A percentile compares a stretch with the other conserved stretches of the same genome.
Evolutionary conservation across 2,888 invertebrate genomes (phyloP).

Genomic region (Geotrupes spiniger): DNA sequence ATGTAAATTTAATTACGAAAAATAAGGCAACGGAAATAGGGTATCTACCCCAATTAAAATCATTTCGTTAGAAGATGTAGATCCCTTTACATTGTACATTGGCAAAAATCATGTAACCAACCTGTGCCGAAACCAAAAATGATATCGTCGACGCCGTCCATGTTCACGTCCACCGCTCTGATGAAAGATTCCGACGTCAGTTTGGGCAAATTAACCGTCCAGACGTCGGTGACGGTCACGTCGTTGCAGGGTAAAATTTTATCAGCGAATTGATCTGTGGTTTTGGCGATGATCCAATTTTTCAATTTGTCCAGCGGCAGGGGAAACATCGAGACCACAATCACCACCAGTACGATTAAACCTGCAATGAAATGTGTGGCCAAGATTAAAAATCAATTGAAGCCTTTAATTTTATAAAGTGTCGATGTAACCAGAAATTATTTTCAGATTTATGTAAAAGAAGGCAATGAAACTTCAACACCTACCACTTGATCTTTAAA

Average conservation of each 20-base stretch:
- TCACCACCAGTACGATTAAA: conserved; percentile 61
- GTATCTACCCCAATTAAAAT: too few relatives aligned
- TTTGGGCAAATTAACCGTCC: conserved; percentile 67
- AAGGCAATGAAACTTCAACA: not conserved
- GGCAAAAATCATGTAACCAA: too few relatives aligned
- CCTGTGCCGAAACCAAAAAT: conserved; percentile 77
- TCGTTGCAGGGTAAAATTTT: conserved; percentile 60
- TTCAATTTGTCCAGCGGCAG: conserved; percentile 60
- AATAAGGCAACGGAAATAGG: too few relatives aligned
- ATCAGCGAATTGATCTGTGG: conserved; percentile 28
- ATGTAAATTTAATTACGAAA: too few relatives aligned
- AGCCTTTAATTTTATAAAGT: too few relatives aligned
- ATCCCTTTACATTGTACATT: too few relatives aligned
- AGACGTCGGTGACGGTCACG: conserved; percentile 59
- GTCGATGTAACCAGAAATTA: too few relatives aligned
- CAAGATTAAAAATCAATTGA: too few relatives aligned
- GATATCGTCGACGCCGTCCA: conserved; percentile 68
- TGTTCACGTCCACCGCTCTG: conserved; percentile 67
- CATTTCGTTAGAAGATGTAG: too few relatives aligned
- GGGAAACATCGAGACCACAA: conserved; percentile 64
- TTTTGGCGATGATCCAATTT: conserved; percentile 55
- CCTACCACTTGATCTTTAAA: not conserved
- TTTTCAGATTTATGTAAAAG: not conserved
- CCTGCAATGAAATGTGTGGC: conserved; percentile 51
- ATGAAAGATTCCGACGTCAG: conserved; percentile 73